Evolutionary conservation across 2,888 invertebrate species (phyloP).

Genomic region (Acanthococcus lagerstroemiae): DNA sequence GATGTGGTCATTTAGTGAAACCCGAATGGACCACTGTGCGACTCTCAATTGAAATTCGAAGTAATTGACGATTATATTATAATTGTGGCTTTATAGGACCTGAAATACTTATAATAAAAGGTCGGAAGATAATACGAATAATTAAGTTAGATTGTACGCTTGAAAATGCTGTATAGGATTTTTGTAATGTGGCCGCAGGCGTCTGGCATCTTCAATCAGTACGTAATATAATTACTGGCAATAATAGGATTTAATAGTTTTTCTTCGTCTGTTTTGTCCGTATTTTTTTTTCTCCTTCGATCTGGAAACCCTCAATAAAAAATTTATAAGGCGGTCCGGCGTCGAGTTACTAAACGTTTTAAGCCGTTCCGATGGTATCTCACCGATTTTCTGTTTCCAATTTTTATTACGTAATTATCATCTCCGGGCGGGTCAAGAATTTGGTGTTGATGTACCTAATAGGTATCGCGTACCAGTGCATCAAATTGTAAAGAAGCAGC

Average conservation of each 20-base stretch:
- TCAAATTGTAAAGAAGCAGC: neutral
- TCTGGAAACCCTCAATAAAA: neutral
- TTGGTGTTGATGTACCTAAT: constrained; percentile 24
- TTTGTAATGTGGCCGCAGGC: neutral
- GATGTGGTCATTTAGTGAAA: too few relatives aligned
- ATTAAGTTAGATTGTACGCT: neutral
- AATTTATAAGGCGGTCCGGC: neutral
- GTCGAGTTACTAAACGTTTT: neutral
- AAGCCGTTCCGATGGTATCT: neutral
- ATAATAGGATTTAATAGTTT: neutral
- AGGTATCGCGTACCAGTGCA: constrained; percentile 1
- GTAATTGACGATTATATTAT: too few relatives aligned
- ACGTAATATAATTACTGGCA: neutral
- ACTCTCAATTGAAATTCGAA: too few relatives aligned
- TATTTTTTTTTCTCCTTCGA: too few relatives aligned
- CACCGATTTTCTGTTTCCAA: neutral
- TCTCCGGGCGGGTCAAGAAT: constrained; percentile 6
- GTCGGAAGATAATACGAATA: too few relatives aligned
- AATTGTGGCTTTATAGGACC: too few relatives aligned
- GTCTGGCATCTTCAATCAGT: neutral
- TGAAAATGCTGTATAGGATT: neutral
- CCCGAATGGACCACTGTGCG: too few relatives aligned
- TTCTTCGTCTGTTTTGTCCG: too few relatives aligned
- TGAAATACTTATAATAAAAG: too few relatives aligned
- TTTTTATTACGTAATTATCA: constrained; percentile 12